Evolutionary conservation across 2,888 invertebrate species (phyloP), one percentile per base, ranked within the genome.

Genomic region (Dorcus hopei): DNA sequence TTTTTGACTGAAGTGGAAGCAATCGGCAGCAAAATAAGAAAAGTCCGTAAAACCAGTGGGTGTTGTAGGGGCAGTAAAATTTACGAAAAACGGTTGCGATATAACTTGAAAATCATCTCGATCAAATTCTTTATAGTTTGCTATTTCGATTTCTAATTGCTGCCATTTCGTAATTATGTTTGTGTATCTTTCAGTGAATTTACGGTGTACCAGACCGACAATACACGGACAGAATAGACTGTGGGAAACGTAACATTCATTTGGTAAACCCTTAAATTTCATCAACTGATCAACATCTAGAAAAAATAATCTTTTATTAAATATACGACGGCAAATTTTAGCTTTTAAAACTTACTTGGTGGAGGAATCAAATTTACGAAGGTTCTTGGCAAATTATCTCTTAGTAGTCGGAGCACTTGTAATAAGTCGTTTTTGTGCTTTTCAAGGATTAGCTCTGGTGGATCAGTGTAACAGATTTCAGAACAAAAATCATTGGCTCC

Each of bases 1-100:
- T 65, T 81, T 83, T 69, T 87, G 86, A 63, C 84, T 85, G 5
- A 85, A 74, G 70, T 87, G 87, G 65, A 87, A 87, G 70, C 87
- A 87, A 70, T 87, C 87, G 39, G 74, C 72, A 0, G 86, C 82
- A 49, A 85, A 71, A 70, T 79, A 84, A 0, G 80, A 73, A 42
- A 78, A 76, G 72, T 87, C 85, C 0, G 78, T 73, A 0, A 62
- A 63, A 1, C 81, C 82, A 48, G 79, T 70, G 2, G 71, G 62
- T 0, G 58, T 71, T 14, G 58, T 70, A 0, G 85, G 84, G 49
- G 84, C 72, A 4, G 68, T 68, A 0, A 78, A 53, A 49, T 83
- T 73, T 40, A 72, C 70, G 0, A 81, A 72, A 63, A 82, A 82
- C 0, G 83, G 81, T 68, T 85, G 84, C 23, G 78, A 65, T 16